phyloP scores from a whole-genome alignment of 2,797 vertebrate genomes.

The Microchirus variegatus region DNA sequence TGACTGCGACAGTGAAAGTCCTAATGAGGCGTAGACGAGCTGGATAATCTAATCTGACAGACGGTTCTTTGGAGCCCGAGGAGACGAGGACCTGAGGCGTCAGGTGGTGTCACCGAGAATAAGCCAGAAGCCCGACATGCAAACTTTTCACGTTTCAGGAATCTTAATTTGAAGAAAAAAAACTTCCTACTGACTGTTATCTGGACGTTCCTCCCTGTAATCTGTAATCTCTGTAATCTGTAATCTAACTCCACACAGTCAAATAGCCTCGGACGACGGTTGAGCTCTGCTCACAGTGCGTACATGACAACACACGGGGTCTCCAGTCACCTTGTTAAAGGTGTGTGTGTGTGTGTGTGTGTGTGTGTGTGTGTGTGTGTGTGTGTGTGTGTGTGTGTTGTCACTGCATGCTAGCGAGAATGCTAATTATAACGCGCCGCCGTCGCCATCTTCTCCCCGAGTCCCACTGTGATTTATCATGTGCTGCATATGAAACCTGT shows the following conservation, averaged over 20 bases:
- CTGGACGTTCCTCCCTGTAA: not conserved
- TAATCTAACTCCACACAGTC: constrained; percentile 38
- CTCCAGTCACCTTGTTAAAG: constrained; percentile 63
- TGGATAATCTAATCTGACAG: constrained; percentile 41
- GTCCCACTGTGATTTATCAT: constrained; percentile 45
- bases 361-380: constrained; percentile 26
- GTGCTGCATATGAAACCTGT: constrained; percentile 39
- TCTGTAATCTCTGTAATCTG: constrained; percentile 14
- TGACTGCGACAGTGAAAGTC: constrained; percentile 11
- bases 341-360: constrained; percentile 10
- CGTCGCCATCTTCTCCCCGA: constrained; percentile 17
- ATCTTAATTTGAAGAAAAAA: not conserved
- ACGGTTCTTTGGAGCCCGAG: constrained; percentile 20
- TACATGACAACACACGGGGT: constrained; percentile 32
- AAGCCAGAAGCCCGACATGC: not conserved
- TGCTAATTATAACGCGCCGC: constrained; percentile 55
- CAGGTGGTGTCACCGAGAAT: constrained; percentile 1
- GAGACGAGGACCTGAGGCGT: constrained; percentile 15
- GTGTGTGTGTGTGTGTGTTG: constrained; percentile 17
- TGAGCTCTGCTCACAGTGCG: too few species aligned
- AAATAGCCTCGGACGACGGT: constrained; percentile 41
- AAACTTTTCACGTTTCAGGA: constrained; percentile 17
- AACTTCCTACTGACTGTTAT: too few species aligned
- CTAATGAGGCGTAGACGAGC: constrained; percentile 41
- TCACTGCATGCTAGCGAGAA: constrained; percentile 13